Percentiles rank a stretch among this genome's conserved stretches.
Evolutionary conservation across 2,888 invertebrate species (phyloP).

Genomic region (Hemithea aestivaria): DNA sequence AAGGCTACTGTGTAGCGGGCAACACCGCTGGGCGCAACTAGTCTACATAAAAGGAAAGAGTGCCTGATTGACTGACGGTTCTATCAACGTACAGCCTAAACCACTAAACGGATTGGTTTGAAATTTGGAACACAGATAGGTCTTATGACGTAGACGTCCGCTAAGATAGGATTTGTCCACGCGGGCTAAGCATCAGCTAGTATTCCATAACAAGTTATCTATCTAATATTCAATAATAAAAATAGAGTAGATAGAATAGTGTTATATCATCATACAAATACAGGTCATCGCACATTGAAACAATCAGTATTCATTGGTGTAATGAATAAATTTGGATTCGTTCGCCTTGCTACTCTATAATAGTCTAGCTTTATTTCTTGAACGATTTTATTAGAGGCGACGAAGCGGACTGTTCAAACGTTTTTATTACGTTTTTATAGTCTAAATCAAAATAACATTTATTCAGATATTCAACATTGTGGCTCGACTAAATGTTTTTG

Average conservation of each 20-base stretch:
- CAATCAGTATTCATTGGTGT: constrained; percentile 38
- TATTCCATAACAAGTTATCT: too few relatives aligned
- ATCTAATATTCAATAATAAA: neutral
- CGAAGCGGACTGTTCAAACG: constrained; percentile 8
- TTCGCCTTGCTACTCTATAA: constrained; percentile 23
- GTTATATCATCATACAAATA: constrained; percentile 8
- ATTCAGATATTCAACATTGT: neutral
- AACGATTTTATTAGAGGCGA: constrained; percentile 14
- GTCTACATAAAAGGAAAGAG: too few relatives aligned
- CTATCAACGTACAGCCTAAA: too few relatives aligned
- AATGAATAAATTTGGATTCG: constrained; percentile 39
- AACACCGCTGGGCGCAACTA: too few relatives aligned
- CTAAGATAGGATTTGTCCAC: too few relatives aligned
- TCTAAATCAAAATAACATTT: constrained; percentile 7
- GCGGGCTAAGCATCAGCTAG: too few relatives aligned
- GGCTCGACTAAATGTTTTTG: constrained; percentile 2
- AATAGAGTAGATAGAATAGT: neutral
- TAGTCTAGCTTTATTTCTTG: constrained; percentile 22
- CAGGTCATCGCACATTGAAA: constrained; percentile 25
- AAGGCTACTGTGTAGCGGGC: too few relatives aligned
- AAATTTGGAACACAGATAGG: too few relatives aligned
- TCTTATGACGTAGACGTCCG: too few relatives aligned
- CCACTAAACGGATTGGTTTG: too few relatives aligned
- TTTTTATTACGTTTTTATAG: constrained; percentile 20
- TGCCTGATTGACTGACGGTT: too few relatives aligned